phyloP scores from a whole-genome alignment of 2,113 vertebrate genomes.

The Dipodomys spectabilis region DNA sequence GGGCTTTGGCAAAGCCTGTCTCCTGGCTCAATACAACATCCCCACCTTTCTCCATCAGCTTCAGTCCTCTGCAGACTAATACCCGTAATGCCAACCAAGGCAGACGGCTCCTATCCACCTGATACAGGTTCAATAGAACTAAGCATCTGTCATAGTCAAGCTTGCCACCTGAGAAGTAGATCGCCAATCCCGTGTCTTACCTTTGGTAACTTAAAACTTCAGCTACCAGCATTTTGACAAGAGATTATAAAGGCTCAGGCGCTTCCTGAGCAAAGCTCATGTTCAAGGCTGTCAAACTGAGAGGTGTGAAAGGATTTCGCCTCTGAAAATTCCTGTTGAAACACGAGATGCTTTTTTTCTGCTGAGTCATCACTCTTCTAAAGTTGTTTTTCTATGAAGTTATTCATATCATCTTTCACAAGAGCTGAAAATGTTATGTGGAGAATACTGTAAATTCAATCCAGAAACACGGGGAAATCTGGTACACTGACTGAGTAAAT shows the following conservation, averaged over 20 bases:
- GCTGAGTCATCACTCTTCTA: background rate
- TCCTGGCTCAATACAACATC: background rate
- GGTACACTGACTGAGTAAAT: background rate
- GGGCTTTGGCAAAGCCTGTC: background rate
- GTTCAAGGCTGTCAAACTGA: background rate
- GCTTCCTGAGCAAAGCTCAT: background rate
- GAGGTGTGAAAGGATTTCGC: background rate
- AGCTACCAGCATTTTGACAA: background rate
- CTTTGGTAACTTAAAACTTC: background rate
- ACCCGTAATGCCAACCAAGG: background rate
- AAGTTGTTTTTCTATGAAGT: slow-evolving; percentile 30
- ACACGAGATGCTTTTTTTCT: background rate
- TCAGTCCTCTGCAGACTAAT: background rate
- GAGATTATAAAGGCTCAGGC: background rate
- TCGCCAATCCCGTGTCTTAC: background rate
- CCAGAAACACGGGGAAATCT: background rate
- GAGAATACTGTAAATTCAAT: background rate
- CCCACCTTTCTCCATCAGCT: no score
- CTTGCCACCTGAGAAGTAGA: background rate
- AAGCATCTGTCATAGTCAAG: background rate
- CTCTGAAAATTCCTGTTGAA: background rate
- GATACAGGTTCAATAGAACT: background rate
- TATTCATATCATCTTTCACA: background rate
- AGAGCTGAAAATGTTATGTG: background rate
- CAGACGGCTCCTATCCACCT: background rate